Conservation (phyloP, 2,888 invertebrate genomes). For the Mongoloraphidia duomilia region DNA sequence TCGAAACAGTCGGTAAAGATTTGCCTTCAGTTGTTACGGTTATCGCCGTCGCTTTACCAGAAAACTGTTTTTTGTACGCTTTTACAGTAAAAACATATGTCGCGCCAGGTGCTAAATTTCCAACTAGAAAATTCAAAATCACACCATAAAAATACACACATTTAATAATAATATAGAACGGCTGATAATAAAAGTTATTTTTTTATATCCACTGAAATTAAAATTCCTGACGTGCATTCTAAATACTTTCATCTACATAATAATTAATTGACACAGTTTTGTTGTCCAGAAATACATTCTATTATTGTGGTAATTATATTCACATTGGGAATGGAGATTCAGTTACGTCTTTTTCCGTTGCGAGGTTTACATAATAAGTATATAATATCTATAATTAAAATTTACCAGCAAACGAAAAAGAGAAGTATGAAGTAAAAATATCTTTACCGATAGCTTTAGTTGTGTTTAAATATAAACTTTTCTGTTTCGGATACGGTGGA, state of each 20-base stretch:
- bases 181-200: not conserved
- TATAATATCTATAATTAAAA: too few species aligned
- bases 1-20: conserved; percentile 30
- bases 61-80: conserved; percentile 41
- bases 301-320: too few species aligned
- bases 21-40: conserved; percentile 30
- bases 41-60: conserved; percentile 37
- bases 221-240: not conserved
- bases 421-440: conserved; percentile 16
- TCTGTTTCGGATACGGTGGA: conserved; percentile 38
- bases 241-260: too few species aligned
- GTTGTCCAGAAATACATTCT: too few species aligned
- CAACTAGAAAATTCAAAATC: conserved; percentile 29
- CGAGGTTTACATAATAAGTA: too few species aligned
- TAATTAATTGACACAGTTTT: too few species aligned
- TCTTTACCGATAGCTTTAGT: conserved; percentile 29
- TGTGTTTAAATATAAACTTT: conserved; percentile 29
- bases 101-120: conserved; percentile 38
- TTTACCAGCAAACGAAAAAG: too few species aligned
- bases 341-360: too few species aligned
- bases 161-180: not conserved
- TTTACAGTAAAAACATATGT: conserved; percentile 40
- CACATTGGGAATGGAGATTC: too few species aligned
- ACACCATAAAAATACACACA: not conserved
- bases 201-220: not conserved